These are phyloP conservation scores for Aphelocoma californica DNA, from an alignment of 2,797 vertebrate species.

Conservation along the genomic window DNA sequence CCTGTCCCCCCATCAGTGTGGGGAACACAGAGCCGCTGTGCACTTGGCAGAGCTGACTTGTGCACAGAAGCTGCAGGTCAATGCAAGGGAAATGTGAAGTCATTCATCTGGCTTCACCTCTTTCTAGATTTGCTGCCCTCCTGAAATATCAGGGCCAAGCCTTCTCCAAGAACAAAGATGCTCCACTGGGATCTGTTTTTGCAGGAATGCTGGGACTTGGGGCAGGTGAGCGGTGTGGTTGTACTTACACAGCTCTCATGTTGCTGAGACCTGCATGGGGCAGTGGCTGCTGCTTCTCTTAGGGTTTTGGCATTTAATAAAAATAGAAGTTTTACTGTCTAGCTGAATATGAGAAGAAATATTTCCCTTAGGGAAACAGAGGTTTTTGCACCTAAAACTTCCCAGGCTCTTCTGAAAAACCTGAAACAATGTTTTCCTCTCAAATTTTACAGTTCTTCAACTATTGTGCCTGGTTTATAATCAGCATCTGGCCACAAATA, in stretches of 20 bases:
- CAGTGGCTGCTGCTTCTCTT: background rate
- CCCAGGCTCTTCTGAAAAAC: background rate
- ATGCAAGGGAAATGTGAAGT: background rate
- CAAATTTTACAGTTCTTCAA: background rate
- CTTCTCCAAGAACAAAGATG: background rate
- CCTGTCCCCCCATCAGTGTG: background rate
- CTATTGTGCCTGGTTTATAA: background rate
- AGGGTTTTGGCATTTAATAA: background rate
- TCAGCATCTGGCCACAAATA: conserved; percentile 21
- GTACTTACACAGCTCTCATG: background rate
- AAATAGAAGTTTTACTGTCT: background rate
- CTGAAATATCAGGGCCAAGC: background rate
- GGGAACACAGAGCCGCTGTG: background rate
- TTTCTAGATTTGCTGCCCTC: background rate
- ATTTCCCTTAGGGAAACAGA: background rate
- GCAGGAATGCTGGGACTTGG: background rate
- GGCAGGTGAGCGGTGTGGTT: background rate
- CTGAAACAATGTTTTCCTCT: background rate
- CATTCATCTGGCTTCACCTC: background rate
- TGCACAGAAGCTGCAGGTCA: background rate
- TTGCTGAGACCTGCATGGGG: background rate
- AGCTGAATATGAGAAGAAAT: background rate
- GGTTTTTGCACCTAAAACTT: background rate
- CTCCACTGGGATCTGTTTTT: background rate
- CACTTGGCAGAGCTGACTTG: background rate